Evolutionary conservation across 2,113 vertebrate species (phyloP).

Genomic region (Caretta caretta): DNA sequence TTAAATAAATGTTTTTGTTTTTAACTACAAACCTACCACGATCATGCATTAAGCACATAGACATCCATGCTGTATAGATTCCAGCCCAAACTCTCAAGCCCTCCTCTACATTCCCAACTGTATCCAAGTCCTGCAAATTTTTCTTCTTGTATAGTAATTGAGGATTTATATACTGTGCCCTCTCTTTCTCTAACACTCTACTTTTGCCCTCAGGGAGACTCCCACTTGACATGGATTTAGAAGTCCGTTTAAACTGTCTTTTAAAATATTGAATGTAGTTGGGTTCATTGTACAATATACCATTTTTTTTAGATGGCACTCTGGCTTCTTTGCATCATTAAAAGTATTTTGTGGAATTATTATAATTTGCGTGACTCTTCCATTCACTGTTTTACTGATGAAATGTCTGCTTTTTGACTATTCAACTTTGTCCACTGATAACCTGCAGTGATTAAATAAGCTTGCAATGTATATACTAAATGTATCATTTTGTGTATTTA

Average conservation of each 20-base stretch:
- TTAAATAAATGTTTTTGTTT: neutral
- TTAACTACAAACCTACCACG: neutral
- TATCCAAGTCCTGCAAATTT: neutral
- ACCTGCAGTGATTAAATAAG: neutral
- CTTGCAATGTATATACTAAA: neutral
- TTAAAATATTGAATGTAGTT: neutral
- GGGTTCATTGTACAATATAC: neutral
- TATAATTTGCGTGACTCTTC: neutral
- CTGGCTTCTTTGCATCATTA: constrained; percentile 29
- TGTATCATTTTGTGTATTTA: neutral
- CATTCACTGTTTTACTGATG: neutral
- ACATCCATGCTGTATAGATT: neutral
- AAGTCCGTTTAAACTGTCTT: neutral
- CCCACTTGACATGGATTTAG: neutral
- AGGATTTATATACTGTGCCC: neutral
- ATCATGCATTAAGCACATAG: neutral
- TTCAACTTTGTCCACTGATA: neutral
- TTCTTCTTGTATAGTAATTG: neutral
- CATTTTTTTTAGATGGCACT: accelerated
- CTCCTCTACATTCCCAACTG: neutral
- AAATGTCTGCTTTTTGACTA: neutral
- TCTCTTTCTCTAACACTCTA: neutral
- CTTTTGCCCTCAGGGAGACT: constrained; percentile 51
- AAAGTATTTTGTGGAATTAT: constrained; percentile 51
- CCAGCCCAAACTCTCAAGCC: accelerated